phyloP scores from a whole-genome alignment of 2,113 vertebrate genomes.

The Rattus norvegicus region DNA sequence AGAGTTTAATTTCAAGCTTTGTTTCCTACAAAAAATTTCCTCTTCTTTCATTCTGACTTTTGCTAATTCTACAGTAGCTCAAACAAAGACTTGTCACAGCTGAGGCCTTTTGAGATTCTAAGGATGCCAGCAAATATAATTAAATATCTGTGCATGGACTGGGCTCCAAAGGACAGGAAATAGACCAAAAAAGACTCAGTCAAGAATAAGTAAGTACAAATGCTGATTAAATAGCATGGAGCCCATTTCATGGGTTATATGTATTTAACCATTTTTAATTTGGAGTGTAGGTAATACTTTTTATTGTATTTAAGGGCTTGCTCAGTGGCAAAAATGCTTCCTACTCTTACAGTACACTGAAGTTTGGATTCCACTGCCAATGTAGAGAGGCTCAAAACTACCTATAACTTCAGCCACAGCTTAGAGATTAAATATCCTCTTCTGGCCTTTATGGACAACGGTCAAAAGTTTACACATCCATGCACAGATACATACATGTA shows the following conservation, averaged over 20 bases:
- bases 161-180: not conserved
- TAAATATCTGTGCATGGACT: not conserved
- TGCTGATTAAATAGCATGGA: not conserved
- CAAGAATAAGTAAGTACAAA: not conserved
- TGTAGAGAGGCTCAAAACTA: not conserved
- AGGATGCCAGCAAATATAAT: not conserved
- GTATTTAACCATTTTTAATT: not conserved
- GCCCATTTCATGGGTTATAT: not conserved
- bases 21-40: constrained; percentile 9
- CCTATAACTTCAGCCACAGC: not conserved
- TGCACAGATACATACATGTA: not conserved
- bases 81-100: not conserved
- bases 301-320: not conserved
- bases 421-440: not conserved
- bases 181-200: not conserved
- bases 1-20: constrained; percentile 30
- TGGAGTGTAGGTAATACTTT: not conserved
- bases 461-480: not conserved
- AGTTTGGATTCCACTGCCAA: not conserved
- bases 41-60: constrained; percentile 1
- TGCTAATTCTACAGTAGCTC: not conserved
- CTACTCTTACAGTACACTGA: not conserved
- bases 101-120: not conserved
- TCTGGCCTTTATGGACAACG: not conserved
- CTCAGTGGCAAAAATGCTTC: not conserved